Evolutionary conservation across 2,888 invertebrate species (phyloP).

Genomic region (Mellilla xanthometata): DNA sequence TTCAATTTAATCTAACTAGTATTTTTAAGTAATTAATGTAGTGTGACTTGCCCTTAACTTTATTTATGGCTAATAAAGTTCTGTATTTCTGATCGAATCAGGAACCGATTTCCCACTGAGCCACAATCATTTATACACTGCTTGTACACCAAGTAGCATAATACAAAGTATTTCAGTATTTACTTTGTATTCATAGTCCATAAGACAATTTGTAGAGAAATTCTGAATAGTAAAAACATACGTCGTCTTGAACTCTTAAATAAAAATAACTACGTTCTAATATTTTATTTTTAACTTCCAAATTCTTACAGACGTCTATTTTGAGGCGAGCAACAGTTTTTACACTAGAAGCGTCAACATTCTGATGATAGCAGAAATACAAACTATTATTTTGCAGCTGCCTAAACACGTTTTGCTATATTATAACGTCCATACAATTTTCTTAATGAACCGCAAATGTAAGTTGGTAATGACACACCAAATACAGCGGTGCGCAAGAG

Average conservation of each 20-base stretch:
- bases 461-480: constrained; percentile 2
- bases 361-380: constrained; percentile 29
- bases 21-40: too few relatives aligned
- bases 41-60: too few relatives aligned
- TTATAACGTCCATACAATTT: not conserved
- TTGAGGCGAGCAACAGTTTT: constrained; percentile 35
- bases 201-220: too few relatives aligned
- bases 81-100: too few relatives aligned
- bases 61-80: too few relatives aligned
- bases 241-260: not conserved
- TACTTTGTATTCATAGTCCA: too few relatives aligned
- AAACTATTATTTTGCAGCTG: constrained; percentile 13
- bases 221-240: too few relatives aligned
- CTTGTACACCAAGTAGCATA: too few relatives aligned
- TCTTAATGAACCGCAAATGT: not conserved
- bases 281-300: constrained; percentile 40
- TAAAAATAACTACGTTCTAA: constrained; percentile 10
- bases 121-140: too few relatives aligned
- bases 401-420: not conserved
- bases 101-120: too few relatives aligned
- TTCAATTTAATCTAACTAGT: too few relatives aligned
- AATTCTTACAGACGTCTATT: constrained; percentile 41
- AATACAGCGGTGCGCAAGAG: not conserved
- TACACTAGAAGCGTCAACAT: constrained; percentile 32
- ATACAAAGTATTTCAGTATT: too few relatives aligned